Conservation (phyloP, 2,888 invertebrate species). For the Frankliniella intonsa region DNA sequence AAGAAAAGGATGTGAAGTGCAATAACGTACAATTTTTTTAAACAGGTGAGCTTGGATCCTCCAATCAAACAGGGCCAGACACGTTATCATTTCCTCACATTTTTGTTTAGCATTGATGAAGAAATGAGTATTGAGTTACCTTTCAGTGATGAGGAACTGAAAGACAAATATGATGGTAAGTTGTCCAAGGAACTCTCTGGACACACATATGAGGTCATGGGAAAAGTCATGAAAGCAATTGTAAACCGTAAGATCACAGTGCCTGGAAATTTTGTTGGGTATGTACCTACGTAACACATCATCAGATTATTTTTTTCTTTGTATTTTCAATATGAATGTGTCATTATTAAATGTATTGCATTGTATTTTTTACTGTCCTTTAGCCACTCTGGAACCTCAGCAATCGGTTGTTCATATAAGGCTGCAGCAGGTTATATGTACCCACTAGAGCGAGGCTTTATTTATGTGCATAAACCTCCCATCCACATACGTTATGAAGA, state of each 20-base stretch:
- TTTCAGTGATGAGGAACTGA: conserved; percentile 84
- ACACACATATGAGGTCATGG: conserved; percentile 90
- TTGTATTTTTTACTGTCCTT: conserved; percentile 39
- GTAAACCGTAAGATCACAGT: conserved; percentile 92
- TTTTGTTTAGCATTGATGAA: conserved; percentile 92
- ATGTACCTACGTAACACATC: conserved; percentile 37
- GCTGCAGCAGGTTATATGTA: conserved; percentile 96
- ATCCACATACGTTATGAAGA: conserved; percentile 97
- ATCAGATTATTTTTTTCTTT: conserved; percentile 30
- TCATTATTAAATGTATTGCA: background rate
- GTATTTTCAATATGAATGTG: background rate
- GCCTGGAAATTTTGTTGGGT: conserved; percentile 90
- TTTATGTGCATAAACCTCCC: conserved; percentile 98
- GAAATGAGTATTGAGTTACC: conserved; percentile 82
- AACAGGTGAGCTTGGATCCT: conserved; percentile 81
- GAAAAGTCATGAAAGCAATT: conserved; percentile 93
- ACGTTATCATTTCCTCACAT: conserved; percentile 90
- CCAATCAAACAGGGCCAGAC: conserved; percentile 99
- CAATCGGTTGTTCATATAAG: conserved; percentile 93
- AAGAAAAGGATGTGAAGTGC: background rate
- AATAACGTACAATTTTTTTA: conserved; percentile 32
- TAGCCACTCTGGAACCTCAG: conserved; percentile 80
- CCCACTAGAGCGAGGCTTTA: conserved; percentile 95
- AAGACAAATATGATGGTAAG: conserved; percentile 90
- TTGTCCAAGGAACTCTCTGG: conserved; percentile 85